Percentiles rank a stretch among this genome's conserved stretches.
Conservation (phyloP, 2,113 vertebrate species). For the Sminthopsis crassicaudata region DNA sequence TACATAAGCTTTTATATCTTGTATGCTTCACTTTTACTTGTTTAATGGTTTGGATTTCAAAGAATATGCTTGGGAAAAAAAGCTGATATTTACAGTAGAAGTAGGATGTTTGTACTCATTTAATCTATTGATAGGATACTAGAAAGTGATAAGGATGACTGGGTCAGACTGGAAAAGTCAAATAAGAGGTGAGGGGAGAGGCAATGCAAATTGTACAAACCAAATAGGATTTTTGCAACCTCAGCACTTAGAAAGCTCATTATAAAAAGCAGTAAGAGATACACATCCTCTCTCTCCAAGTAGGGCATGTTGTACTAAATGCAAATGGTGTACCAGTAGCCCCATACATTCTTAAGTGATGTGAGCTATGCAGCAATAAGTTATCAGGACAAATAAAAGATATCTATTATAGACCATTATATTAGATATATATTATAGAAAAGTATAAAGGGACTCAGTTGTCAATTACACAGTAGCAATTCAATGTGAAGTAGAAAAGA, state of each 20-base stretch:
- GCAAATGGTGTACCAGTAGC: neutral
- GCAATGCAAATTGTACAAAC: neutral
- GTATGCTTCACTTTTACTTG: neutral
- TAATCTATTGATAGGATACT: slow-evolving; percentile 13
- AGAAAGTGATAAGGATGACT: neutral
- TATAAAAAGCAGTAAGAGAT: neutral
- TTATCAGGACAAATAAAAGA: slow-evolving; percentile 28
- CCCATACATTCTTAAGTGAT: slow-evolving; percentile 15
- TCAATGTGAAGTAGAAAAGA: slow-evolving; percentile 3
- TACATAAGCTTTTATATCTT: neutral
- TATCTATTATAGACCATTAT: neutral
- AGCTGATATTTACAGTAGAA: neutral
- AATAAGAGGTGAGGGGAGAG: neutral
- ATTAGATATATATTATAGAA: neutral
- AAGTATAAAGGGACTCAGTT: neutral
- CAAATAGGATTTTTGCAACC: slow-evolving; percentile 22
- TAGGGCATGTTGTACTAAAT: slow-evolving; percentile 5
- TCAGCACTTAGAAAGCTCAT: neutral
- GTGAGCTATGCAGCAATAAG: neutral
- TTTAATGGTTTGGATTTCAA: slow-evolving; percentile 41
- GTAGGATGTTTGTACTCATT: slow-evolving; percentile 2
- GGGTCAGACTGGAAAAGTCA: neutral
- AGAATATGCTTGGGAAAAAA: slow-evolving; percentile 27
- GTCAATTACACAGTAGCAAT: neutral
- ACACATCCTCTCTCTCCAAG: neutral